Conservation (phyloP, 1,140 invertebrate genomes). For the Polypedilum pembai region DNA sequence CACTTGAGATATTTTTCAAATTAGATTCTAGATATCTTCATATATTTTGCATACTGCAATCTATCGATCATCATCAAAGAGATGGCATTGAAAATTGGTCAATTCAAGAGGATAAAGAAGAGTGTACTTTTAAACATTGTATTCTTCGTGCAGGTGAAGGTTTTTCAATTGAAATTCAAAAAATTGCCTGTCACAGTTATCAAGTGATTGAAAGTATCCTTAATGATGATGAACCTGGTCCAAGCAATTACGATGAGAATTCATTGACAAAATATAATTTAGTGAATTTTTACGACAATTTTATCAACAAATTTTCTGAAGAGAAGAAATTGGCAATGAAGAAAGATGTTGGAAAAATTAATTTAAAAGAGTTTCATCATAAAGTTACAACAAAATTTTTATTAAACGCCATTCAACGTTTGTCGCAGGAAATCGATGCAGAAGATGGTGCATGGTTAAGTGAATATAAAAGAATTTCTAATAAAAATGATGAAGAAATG, state of each 20-base stretch:
- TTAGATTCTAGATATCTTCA: background rate
- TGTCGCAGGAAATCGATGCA: background rate
- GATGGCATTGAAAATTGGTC: background rate
- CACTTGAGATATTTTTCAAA: constrained; percentile 8
- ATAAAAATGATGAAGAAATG: background rate
- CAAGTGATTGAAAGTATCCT: background rate
- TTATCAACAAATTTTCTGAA: background rate
- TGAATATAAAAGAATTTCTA: constrained; percentile 19
- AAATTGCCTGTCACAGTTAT: background rate
- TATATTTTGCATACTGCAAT: background rate
- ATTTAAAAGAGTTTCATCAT: background rate
- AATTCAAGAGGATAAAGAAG: background rate
- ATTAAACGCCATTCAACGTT: background rate
- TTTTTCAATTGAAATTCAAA: background rate
- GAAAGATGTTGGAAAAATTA: background rate
- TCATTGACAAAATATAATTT: background rate
- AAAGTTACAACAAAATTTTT: background rate
- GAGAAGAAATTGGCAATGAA: background rate
- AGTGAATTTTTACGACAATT: background rate
- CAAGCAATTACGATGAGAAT: background rate
- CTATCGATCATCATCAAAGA: background rate
- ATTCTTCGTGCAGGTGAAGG: background rate
- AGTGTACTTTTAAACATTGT: background rate
- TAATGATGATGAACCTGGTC: background rate
- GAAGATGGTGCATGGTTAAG: background rate